These are phyloP conservation scores for Aethina tumida DNA, from an alignment of 1,140 invertebrate genomes.

Conservation along the genomic window DNA sequence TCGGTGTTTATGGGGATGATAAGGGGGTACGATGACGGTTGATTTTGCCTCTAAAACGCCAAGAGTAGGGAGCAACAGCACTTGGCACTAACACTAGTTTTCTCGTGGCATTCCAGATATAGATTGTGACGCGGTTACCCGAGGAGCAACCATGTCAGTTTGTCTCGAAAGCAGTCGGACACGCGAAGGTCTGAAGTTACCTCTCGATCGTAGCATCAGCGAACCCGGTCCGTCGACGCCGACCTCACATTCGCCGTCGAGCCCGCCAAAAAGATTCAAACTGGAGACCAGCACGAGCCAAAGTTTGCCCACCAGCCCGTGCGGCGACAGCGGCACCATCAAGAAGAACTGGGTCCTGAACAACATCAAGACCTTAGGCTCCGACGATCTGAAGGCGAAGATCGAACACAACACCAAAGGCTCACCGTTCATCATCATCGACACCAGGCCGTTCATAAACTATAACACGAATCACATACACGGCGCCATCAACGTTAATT, in stretches of 20 bases:
- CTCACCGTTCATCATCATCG: conserved; percentile 46
- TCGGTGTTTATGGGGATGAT: no score
- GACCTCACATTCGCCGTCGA: conserved; percentile 16
- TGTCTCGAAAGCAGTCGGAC: conserved; percentile 42
- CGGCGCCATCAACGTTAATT: conserved; percentile 67
- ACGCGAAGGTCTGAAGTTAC: conserved; percentile 47
- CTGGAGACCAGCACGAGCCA: conserved; percentile 38
- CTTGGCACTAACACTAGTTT: conserved; percentile 28
- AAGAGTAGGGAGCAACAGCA: no score
- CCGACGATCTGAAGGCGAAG: conserved; percentile 33
- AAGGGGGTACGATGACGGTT: no score
- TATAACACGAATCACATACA: conserved; percentile 63
- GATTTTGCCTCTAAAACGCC: no score
- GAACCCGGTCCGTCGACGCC: conserved; percentile 44
- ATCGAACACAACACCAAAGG: conserved; percentile 26
- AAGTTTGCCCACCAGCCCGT: conserved; percentile 47
- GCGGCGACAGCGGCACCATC: conserved; percentile 43
- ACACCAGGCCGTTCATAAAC: conserved; percentile 62
- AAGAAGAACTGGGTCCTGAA: conserved; percentile 40
- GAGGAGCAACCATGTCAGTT: conserved; percentile 38
- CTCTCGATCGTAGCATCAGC: conserved; percentile 48
- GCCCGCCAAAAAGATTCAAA: conserved; percentile 42
- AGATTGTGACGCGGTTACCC: conserved; percentile 27
- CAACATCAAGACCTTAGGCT: conserved; percentile 31
- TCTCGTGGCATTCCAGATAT: conserved; percentile 32